Evolutionary conservation across 1,140 invertebrate species (phyloP).

Genomic region (Hyles euphorbiae): DNA sequence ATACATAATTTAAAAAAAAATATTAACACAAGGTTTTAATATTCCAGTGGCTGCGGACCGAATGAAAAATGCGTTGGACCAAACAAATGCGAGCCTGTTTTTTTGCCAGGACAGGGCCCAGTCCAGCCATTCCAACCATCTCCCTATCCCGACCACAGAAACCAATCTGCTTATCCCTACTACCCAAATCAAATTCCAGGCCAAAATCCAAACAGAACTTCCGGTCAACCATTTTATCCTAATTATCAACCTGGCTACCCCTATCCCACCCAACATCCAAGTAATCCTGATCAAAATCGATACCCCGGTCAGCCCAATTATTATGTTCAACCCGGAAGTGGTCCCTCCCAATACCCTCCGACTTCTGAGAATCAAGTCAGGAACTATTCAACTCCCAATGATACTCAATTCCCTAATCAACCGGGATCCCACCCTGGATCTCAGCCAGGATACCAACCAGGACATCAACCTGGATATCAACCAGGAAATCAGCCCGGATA

Average conservation of each 20-base stretch:
- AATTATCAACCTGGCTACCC: slow-evolving; percentile 2
- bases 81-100: slow-evolving; percentile 57
- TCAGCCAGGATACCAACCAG: background rate
- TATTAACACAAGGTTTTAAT: background rate
- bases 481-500: background rate
- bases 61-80: slow-evolving; percentile 76
- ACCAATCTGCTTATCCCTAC: background rate
- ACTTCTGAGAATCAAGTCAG: background rate
- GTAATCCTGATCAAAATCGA: slow-evolving; percentile 4
- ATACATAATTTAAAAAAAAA: no score
- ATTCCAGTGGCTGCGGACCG: slow-evolving; percentile 57
- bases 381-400: background rate
- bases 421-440: no score
- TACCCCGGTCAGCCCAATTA: slow-evolving; percentile 14
- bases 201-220: background rate
- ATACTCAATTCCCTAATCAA: no score
- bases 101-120: background rate
- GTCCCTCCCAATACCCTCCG: background rate
- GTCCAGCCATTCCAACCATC: background rate
- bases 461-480: slow-evolving; percentile 8
- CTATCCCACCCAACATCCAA: background rate
- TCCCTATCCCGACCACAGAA: background rate
- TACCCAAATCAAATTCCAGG: background rate
- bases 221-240: slow-evolving; percentile 5
- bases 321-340: slow-evolving; percentile 8